Evolutionary conservation across 2,797 vertebrate genomes (phyloP).

Genomic region (Hemitrygon akajei): DNA sequence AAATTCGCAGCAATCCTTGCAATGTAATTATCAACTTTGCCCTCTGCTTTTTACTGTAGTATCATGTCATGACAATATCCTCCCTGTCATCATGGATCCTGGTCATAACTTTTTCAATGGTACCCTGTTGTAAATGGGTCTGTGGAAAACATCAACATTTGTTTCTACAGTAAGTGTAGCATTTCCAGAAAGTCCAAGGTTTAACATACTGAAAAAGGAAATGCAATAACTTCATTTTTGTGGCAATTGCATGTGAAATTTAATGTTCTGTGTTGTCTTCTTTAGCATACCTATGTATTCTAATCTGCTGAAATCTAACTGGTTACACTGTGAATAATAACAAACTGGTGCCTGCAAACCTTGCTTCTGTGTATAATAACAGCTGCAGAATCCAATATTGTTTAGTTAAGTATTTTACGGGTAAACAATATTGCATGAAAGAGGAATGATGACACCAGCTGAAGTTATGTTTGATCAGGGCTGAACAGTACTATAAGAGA

Average conservation of each 20-base stretch:
- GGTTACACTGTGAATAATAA: constrained; percentile 34
- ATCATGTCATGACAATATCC: neutral
- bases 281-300: neutral
- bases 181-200: constrained; percentile 11
- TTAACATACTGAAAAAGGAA: neutral
- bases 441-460: neutral
- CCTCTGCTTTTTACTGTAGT: neutral
- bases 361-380: constrained; percentile 34
- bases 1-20: neutral
- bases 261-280: constrained; percentile 18
- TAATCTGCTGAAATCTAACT: constrained; percentile 31
- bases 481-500: constrained; percentile 19
- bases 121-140: constrained; percentile 3
- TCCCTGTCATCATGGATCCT: neutral
- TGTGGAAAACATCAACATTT: constrained; percentile 2
- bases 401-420: constrained; percentile 7
- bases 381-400: constrained; percentile 35
- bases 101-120: neutral
- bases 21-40: neutral
- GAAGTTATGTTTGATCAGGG: constrained; percentile 29
- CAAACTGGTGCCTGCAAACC: constrained; percentile 35
- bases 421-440: constrained; percentile 33
- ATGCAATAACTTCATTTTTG: constrained; percentile 15
- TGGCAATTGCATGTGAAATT: constrained; percentile 24
- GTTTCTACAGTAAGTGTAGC: neutral